phyloP scores from a whole-genome alignment of 2,888 invertebrate species.

The Bhutanitis thaidina region DNA sequence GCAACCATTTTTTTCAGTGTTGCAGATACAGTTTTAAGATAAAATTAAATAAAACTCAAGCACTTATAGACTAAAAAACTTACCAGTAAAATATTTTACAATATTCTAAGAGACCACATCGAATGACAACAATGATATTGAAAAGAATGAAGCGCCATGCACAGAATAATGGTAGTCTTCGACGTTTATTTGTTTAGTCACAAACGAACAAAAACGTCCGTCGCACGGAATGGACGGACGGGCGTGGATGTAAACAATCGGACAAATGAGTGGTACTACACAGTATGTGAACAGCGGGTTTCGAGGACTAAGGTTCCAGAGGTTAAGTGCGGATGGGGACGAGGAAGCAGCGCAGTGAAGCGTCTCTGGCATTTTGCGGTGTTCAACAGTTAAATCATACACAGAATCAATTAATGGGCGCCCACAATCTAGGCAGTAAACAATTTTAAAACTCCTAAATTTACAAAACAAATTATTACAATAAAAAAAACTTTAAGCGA shows the following conservation, averaged over 20 bases:
- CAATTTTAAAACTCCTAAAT: too few relatives aligned
- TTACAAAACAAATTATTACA: not conserved
- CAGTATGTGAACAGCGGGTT: slow-evolving; percentile 51
- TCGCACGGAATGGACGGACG: slow-evolving; percentile 27
- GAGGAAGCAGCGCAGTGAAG: slow-evolving; percentile 54
- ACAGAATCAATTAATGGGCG: not conserved
- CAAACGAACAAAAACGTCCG: slow-evolving; percentile 18
- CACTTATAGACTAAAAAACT: not conserved
- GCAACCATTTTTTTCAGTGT: too few relatives aligned
- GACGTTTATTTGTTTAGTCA: slow-evolving; percentile 7
- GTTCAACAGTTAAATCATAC: not conserved
- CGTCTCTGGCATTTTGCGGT: slow-evolving; percentile 30
- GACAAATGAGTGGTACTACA: slow-evolving; percentile 73
- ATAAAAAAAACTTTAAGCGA: not conserved
- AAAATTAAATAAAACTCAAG: not conserved
- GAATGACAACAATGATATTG: slow-evolving; percentile 57
- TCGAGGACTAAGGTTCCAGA: slow-evolving; percentile 22
- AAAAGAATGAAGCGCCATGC: slow-evolving; percentile 63
- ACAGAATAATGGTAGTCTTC: slow-evolving; percentile 40
- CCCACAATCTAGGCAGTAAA: too few relatives aligned
- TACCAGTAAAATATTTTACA: slow-evolving; percentile 20
- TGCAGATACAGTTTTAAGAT: too few relatives aligned
- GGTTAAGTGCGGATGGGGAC: slow-evolving; percentile 27
- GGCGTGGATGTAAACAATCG: slow-evolving; percentile 36
- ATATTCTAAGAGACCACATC: slow-evolving; percentile 48